phyloP scores from a whole-genome alignment of 2,113 vertebrate genomes.

The Epinephelus fuscoguttatus region DNA sequence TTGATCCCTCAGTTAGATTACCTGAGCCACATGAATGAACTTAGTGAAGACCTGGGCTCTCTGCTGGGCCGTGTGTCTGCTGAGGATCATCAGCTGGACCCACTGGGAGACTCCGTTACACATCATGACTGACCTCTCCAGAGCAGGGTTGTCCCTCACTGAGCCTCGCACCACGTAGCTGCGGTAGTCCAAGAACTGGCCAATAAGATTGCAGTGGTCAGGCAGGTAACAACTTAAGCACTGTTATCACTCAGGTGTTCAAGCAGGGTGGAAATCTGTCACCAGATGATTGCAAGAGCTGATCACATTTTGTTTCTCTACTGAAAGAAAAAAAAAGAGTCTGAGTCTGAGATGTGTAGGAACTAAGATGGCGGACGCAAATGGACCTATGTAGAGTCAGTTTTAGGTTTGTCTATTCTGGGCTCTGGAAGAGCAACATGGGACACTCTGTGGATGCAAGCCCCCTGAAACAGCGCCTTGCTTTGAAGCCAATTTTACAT shows the following conservation, averaged over 20 bases:
- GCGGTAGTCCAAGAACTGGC: constrained; percentile 90
- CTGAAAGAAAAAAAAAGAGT: background rate
- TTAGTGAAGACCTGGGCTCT: constrained; percentile 93
- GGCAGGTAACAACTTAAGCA: background rate
- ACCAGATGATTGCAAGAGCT: background rate
- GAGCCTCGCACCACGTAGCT: constrained; percentile 90
- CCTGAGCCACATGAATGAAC: constrained; percentile 93
- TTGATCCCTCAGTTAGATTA: constrained; percentile 53
- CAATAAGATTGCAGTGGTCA: constrained; percentile 47
- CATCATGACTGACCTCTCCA: constrained; percentile 91
- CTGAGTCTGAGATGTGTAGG: background rate
- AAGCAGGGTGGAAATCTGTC: background rate
- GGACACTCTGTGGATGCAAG: too few species aligned
- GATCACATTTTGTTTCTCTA: background rate
- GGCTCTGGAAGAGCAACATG: too few species aligned
- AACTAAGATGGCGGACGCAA: too few species aligned
- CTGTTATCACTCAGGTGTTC: background rate
- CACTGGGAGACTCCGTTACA: constrained; percentile 95
- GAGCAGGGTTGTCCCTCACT: constrained; percentile 86
- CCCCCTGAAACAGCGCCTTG: too few species aligned
- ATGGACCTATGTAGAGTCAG: too few species aligned
- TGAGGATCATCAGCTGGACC: constrained; percentile 96
- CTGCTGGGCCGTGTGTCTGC: constrained; percentile 90
- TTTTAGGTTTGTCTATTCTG: too few species aligned
- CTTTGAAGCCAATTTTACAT: too few species aligned